Evolutionary conservation across 2,113 vertebrate genomes (phyloP).

Genomic region (Mirza zaza): DNA sequence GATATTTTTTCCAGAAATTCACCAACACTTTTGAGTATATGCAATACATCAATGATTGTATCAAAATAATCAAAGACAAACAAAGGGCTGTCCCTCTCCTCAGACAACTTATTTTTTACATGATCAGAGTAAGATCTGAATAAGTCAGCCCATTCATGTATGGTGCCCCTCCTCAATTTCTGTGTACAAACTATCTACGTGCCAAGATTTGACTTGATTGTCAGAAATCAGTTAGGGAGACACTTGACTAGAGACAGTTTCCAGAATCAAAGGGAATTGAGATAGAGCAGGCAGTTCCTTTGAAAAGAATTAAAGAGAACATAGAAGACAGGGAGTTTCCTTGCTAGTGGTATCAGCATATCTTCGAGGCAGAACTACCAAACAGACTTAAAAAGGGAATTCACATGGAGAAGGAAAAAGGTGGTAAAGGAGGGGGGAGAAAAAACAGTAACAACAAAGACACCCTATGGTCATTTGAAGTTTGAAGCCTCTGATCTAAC

Average conservation of each 20-base stretch:
- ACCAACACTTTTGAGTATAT: not conserved
- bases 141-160: not conserved
- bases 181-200: not conserved
- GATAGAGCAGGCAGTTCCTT: not conserved
- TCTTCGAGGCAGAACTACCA: not conserved
- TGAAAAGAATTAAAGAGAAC: slow-evolving; percentile 3
- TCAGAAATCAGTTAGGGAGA: not conserved
- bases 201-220: not conserved
- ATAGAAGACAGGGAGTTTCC: not conserved
- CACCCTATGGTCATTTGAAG: not conserved
- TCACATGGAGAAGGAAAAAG: not conserved
- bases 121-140: not conserved
- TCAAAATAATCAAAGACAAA: not conserved
- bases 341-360: not conserved
- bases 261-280: not conserved
- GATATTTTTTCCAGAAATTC: not conserved
- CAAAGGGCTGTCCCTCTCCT: not conserved
- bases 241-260: not conserved
- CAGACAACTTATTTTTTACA: not conserved
- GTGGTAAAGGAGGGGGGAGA: not conserved
- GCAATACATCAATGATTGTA: not conserved
- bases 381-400: not conserved
- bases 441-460: not conserved
- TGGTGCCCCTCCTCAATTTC: not conserved
- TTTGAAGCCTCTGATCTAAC: not conserved